Evolutionary conservation across 2,888 invertebrate genomes (phyloP).

Genomic region (Pyrrhosoma nymphula): DNA sequence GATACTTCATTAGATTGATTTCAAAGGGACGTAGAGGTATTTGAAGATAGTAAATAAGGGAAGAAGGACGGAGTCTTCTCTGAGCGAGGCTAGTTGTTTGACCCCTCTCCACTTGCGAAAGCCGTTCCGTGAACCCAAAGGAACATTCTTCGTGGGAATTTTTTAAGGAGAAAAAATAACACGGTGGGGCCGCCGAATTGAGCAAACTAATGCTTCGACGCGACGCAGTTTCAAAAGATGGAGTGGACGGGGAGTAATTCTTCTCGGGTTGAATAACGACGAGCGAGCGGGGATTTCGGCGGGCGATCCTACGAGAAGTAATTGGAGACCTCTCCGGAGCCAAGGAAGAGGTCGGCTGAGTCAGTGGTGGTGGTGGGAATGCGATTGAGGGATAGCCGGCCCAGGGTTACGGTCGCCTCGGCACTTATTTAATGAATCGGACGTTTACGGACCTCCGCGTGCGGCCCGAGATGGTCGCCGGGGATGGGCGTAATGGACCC

Average conservation of each 20-base stretch:
- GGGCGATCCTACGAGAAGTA: neutral
- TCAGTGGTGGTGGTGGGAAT: neutral
- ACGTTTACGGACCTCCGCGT: neutral
- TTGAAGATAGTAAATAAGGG: no score
- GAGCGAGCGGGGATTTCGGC: neutral
- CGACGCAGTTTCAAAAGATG: conserved; percentile 15
- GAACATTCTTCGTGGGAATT: neutral
- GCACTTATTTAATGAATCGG: conserved; percentile 19
- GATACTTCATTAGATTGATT: no score
- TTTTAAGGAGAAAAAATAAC: neutral
- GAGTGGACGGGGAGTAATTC: conserved; percentile 13
- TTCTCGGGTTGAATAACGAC: neutral
- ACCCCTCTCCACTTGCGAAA: neutral
- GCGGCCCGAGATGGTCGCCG: neutral
- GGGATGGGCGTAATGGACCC: neutral
- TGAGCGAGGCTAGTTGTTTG: no score
- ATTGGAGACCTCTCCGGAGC: neutral
- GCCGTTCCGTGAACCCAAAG: neutral
- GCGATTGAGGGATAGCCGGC: neutral
- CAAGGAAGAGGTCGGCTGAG: neutral
- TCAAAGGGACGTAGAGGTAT: no score
- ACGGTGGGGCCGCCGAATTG: neutral
- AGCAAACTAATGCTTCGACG: neutral
- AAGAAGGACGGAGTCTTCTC: no score
- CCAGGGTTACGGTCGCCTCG: neutral